Evolutionary conservation across 2,888 invertebrate species (phyloP).

Genomic region (Malthinus seriepunctatus): DNA sequence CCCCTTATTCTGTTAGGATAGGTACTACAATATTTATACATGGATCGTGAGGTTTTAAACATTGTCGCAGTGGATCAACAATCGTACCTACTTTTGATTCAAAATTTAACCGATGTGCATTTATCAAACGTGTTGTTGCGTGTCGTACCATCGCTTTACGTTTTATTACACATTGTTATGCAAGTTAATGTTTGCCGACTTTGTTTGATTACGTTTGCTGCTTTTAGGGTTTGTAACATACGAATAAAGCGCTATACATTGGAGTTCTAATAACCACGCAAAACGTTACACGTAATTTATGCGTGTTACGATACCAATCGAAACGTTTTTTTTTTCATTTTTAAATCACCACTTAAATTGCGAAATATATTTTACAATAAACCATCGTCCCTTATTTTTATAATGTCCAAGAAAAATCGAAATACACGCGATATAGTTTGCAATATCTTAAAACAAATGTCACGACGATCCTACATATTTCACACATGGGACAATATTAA

Average conservation of each 20-base stretch:
- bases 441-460: conserved; percentile 38
- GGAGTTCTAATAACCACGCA: too few relatives aligned
- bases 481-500: conserved; percentile 41
- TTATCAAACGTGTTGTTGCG: conserved; percentile 36
- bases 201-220: conserved; percentile 28
- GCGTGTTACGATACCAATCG: too few relatives aligned
- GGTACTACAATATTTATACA: conserved; percentile 53
- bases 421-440: conserved; percentile 2
- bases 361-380: too few relatives aligned
- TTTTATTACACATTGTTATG: conserved; percentile 37
- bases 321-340: too few relatives aligned
- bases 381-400: background rate
- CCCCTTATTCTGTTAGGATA: conserved; percentile 48
- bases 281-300: too few relatives aligned
- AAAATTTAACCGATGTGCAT: conserved; percentile 32
- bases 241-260: background rate
- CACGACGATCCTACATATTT: conserved; percentile 38
- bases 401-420: conserved; percentile 3
- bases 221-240: conserved; percentile 25
- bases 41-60: conserved; percentile 46
- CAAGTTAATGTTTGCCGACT: conserved; percentile 32
- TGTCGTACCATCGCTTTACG: conserved; percentile 21
- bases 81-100: conserved; percentile 24
- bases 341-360: too few relatives aligned
- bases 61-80: conserved; percentile 40